Evolutionary conservation across 2,113 vertebrate species (phyloP), one percentile per base, ranked within the genome.

Genomic region (Melanostigma gelatinosum): DNA sequence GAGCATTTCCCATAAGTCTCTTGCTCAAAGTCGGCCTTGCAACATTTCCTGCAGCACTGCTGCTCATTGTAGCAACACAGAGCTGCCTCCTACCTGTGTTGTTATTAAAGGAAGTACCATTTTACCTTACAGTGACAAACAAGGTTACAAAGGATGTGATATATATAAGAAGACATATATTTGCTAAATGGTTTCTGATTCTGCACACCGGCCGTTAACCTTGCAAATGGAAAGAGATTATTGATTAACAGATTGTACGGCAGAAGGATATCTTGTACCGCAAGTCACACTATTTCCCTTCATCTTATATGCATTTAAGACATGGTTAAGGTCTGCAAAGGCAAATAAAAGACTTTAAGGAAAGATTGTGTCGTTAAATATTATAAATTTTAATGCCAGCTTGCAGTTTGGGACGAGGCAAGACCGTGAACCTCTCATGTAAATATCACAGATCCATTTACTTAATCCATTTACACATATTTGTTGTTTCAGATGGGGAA

Each of bases 1-100:
- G 12, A 16, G 48, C 20, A 50, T 48, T 0, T 32, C 44, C 44
- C 0, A 3, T 3, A 48, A 44, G 70, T 44, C 16, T 32, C 6
- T 72, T 54, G 46, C 24, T 76, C 8, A 46, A n/a, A 5, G 8
- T 15, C 20, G 46, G 29, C 8, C 10, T 58, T 48, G 48, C 40
- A 77, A 36, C 54, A 77, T 46, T 48, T 69, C 63, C 75, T n/a
- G 32, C 63, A 24, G 13, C 50, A 16, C 32, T n/a, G 67, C 24
- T n/a, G 29, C 29, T 46, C 27, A 36, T 16, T 38, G 15, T 54
- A n/a, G n/a, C 67, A 55, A 9, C 34, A 38, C 32, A 15, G 20
- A 52, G 20, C 20, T 36, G 6, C 22, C 20, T n/a, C n/a, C 10
- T 20, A n/a, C 10, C 4, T 9, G n/a, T 54, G 22, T 54, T 48